Evolutionary conservation across 2,888 invertebrate species (phyloP).

Genomic region (Osmoderma eremita): DNA sequence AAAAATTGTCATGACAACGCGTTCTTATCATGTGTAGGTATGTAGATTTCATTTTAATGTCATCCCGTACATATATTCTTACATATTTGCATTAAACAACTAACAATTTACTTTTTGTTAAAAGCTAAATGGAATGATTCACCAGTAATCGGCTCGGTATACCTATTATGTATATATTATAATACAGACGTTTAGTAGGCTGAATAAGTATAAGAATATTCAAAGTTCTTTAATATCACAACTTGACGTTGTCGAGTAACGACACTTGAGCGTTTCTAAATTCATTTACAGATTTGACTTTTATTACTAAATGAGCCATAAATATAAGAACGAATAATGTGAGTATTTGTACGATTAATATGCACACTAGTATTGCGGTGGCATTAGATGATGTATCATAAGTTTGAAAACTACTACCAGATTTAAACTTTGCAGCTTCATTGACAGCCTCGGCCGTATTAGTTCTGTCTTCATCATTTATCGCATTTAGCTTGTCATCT

Average conservation of each 20-base stretch:
- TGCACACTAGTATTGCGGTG: neutral
- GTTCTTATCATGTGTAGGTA: too few species aligned
- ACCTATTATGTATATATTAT: neutral
- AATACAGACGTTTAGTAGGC: neutral
- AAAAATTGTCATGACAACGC: too few species aligned
- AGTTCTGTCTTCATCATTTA: too few species aligned
- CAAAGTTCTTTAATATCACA: neutral
- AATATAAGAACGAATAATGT: neutral
- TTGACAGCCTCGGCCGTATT: too few species aligned
- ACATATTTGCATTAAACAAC: too few species aligned
- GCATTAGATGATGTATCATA: neutral
- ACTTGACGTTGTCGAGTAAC: neutral
- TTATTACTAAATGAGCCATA: neutral
- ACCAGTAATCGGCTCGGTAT: too few species aligned
- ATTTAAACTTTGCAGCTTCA: too few species aligned
- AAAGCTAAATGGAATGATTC: too few species aligned
- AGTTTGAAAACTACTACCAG: too few species aligned
- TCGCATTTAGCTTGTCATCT: neutral
- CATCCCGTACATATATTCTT: too few species aligned
- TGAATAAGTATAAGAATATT: neutral
- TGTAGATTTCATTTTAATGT: too few species aligned
- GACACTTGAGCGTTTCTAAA: neutral
- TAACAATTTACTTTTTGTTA: too few species aligned
- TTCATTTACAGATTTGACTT: constrained; percentile 1
- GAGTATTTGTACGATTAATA: neutral